phyloP scores from a whole-genome alignment of 2,113 vertebrate species.

The Lophotis ruficrista region DNA sequence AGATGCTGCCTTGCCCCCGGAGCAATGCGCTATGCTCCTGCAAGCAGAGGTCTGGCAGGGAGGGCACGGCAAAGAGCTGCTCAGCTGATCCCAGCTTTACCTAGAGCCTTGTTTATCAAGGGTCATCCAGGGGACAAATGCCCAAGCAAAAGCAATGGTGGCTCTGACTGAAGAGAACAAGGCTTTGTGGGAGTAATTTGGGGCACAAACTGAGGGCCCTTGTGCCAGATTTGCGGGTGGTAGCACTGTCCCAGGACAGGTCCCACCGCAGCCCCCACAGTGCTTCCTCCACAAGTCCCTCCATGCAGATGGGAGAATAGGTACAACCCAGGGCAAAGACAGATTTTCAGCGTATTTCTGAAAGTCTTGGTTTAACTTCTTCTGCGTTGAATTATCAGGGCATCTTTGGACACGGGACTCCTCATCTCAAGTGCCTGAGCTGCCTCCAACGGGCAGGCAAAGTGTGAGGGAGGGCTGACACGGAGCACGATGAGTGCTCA shows the following conservation, averaged over 20 bases:
- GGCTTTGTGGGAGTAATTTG: neutral
- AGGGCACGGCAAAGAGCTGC: neutral
- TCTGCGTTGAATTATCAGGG: neutral
- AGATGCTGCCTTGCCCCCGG: neutral
- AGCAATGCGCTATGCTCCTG: fast-evolving
- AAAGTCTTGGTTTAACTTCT: neutral
- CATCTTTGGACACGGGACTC: neutral
- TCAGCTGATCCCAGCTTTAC: neutral
- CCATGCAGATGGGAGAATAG: neutral
- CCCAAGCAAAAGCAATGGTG: neutral
- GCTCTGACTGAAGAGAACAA: neutral
- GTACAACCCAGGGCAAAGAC: neutral
- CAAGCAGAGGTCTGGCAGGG: neutral
- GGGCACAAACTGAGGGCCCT: neutral
- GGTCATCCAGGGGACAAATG: neutral
- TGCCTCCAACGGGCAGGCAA: neutral
- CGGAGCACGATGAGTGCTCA: fast-evolving
- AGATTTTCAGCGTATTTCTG: neutral
- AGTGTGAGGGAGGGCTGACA: neutral
- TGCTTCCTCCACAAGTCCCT: neutral
- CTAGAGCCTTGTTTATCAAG: neutral
- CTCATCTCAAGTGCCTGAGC: neutral
- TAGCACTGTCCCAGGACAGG: neutral
- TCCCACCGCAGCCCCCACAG: fast-evolving
- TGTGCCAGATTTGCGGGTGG: fast-evolving